phyloP scores from a whole-genome alignment of 1,140 invertebrate species.

The Dysdera silvatica region DNA sequence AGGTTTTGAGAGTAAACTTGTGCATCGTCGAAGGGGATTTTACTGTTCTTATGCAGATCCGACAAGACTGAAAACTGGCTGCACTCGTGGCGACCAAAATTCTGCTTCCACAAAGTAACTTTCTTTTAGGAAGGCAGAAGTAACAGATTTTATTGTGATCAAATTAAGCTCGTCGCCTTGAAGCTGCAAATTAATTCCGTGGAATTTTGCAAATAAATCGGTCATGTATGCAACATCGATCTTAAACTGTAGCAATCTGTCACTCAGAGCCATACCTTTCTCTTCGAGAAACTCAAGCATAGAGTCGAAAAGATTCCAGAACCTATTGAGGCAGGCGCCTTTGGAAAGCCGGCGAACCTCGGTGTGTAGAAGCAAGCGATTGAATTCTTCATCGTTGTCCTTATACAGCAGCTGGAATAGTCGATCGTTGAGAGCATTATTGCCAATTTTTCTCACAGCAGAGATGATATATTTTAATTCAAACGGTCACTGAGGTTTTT shows the following conservation, averaged over 20 bases:
- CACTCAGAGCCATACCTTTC: neutral
- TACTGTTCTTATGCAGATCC: too few species aligned
- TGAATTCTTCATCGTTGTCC: neutral
- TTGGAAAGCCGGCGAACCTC: slow-evolving; percentile 6
- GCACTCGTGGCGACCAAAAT: too few species aligned
- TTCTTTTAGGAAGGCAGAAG: too few species aligned
- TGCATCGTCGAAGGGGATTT: too few species aligned
- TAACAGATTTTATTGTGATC: neutral
- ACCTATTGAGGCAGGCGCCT: neutral
- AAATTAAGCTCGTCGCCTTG: neutral
- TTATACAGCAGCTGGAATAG: neutral
- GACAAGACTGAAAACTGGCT: too few species aligned
- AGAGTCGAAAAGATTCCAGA: neutral
- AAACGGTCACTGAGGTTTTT: slow-evolving; percentile 16
- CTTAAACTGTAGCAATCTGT: neutral
- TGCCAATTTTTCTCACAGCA: neutral
- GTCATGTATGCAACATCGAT: neutral
- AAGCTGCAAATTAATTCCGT: neutral
- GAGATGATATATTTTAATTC: neutral
- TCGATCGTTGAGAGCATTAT: neutral
- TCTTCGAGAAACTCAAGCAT: neutral
- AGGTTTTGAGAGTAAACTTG: too few species aligned
- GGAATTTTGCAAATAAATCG: neutral
- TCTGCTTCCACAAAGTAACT: too few species aligned
- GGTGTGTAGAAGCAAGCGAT: neutral